Evolutionary conservation across 2,797 vertebrate species (phyloP).

Genomic region (Sebastes steindachneri): DNA sequence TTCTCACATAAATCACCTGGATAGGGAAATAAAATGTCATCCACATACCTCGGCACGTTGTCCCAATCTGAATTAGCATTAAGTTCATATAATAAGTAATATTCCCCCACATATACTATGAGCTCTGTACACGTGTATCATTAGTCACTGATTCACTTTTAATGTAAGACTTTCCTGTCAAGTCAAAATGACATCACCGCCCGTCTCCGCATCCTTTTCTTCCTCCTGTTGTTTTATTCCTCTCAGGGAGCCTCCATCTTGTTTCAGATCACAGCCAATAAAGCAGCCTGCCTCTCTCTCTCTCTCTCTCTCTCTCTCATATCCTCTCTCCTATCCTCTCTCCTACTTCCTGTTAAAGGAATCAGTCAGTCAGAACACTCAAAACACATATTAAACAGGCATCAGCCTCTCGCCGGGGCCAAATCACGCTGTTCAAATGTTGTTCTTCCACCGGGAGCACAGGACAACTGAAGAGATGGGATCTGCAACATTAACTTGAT

Average conservation of each 20-base stretch:
- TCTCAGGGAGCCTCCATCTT: constrained; percentile 78
- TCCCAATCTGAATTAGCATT: not conserved
- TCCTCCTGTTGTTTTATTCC: constrained; percentile 64
- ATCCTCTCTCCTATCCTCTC: constrained; percentile 16
- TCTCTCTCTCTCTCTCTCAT: constrained; percentile 1
- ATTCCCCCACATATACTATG: not conserved
- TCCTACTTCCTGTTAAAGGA: constrained; percentile 77
- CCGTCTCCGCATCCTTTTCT: constrained; percentile 25
- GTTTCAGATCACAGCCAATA: constrained; percentile 80
- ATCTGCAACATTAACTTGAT: constrained; percentile 86
- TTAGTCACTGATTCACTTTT: constrained; percentile 11
- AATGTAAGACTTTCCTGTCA: constrained; percentile 9
- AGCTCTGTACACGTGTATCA: not conserved
- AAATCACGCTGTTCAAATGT: constrained; percentile 86
- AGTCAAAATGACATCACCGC: constrained; percentile 49
- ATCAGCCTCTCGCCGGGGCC: constrained; percentile 81
- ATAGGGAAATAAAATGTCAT: not conserved
- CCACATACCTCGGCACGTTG: not conserved
- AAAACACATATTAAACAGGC: constrained; percentile 86
- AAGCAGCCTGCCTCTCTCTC: constrained; percentile 60
- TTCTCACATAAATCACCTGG: not conserved
- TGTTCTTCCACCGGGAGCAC: constrained; percentile 82
- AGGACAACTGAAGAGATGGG: constrained; percentile 82
- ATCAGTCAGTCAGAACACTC: constrained; percentile 82
- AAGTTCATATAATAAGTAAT: not conserved